A percentile compares a stretch with the other conserved stretches of the same genome.
Evolutionary conservation across 1,140 invertebrate species (phyloP).

Genomic region (Drosophila willistoni): DNA sequence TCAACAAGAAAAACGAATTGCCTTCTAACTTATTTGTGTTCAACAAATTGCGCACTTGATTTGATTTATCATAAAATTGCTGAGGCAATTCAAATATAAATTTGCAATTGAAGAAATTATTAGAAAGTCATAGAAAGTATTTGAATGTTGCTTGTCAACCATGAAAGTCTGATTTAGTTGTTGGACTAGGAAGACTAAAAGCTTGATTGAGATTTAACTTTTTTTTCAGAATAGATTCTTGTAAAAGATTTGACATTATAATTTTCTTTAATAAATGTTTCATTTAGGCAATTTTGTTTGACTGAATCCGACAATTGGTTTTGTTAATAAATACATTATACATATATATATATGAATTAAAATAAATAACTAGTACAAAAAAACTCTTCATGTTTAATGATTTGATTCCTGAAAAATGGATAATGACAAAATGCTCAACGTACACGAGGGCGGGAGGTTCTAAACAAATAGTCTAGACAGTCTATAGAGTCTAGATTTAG

Average conservation of each 20-base stretch:
- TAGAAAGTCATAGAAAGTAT: background rate
- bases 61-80: constrained; percentile 9
- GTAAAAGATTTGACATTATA: background rate
- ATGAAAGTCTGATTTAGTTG: too few species aligned
- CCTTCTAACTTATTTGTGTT: constrained; percentile 23
- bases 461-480: constrained; percentile 13
- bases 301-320: constrained; percentile 25
- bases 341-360: constrained; percentile 57
- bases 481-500: background rate
- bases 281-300: constrained; percentile 22
- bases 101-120: background rate
- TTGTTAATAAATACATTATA: constrained; percentile 54
- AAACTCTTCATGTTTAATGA: constrained; percentile 37
- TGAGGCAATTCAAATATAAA: constrained; percentile 25
- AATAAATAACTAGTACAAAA: constrained; percentile 68
- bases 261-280: constrained; percentile 8
- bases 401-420: constrained; percentile 30
- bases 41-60: constrained; percentile 23
- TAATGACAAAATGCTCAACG: constrained; percentile 55
- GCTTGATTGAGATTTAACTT: too few species aligned
- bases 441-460: background rate
- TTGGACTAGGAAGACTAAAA: too few species aligned
- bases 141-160: background rate
- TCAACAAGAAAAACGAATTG: constrained; percentile 14
- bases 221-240: too few species aligned